Conservation (phyloP, 2,797 vertebrate species). For the Xyrichtys novacula region DNA sequence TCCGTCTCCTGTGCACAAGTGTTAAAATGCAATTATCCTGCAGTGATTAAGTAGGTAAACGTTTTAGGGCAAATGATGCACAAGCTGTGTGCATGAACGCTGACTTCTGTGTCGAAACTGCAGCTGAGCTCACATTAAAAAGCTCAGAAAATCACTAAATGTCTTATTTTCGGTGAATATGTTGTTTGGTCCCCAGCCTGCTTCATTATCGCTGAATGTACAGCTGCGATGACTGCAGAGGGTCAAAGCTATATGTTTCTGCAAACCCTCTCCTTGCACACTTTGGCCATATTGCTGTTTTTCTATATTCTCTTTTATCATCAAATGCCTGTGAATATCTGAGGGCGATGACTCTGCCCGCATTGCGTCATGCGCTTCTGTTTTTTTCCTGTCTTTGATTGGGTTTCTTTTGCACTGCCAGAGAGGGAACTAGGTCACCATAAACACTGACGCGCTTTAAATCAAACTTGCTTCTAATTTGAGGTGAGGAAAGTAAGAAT, state of each 20-base stretch:
- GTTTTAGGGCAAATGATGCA: conserved; percentile 53
- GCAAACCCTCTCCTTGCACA: conserved; percentile 33
- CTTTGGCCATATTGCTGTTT: conserved; percentile 54
- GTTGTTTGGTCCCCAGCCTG: conserved; percentile 48
- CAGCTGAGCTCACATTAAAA: conserved; percentile 29
- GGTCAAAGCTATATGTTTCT: conserved; percentile 50
- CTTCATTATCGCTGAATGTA: conserved; percentile 59
- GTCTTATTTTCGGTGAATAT: conserved; percentile 58
- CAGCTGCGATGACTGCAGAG: conserved; percentile 31
- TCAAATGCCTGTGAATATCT: conserved; percentile 78
- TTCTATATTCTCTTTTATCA: conserved; percentile 78
- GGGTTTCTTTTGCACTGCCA: conserved; percentile 66
- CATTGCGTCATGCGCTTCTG: conserved; percentile 78
- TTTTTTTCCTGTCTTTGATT: conserved; percentile 66
- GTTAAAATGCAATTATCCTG: conserved; percentile 62
- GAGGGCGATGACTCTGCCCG: conserved; percentile 75
- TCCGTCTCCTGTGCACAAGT: conserved; percentile 36
- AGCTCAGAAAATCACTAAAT: conserved; percentile 6
- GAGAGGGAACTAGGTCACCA: conserved; percentile 77
- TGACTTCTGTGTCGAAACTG: conserved; percentile 34
- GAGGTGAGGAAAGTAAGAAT: conserved; percentile 36
- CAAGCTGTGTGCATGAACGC: conserved; percentile 36
- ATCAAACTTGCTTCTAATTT: conserved; percentile 35
- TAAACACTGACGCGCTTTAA: conserved; percentile 69
- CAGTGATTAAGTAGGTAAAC: conserved; percentile 64